A percentile compares a stretch with the other conserved stretches of the same genome.
These are phyloP conservation scores for Otocyon megalotis DNA, from an alignment of 2,113 vertebrate genomes.

Conservation along the genomic window DNA sequence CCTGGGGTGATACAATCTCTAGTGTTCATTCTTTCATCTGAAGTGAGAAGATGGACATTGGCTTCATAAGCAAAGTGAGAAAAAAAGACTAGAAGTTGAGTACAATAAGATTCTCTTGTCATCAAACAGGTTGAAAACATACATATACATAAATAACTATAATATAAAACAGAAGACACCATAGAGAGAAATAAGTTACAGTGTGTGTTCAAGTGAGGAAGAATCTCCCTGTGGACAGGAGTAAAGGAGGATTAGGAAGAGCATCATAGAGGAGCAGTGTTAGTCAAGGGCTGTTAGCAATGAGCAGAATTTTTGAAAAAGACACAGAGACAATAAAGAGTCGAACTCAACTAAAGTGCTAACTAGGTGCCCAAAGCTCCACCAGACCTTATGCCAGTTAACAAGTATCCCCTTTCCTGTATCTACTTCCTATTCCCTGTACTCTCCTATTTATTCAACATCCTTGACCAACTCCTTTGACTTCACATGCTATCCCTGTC, in stretches of 20 bases:
- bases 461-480: neutral
- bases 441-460: neutral
- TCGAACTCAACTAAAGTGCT: neutral
- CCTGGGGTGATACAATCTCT: neutral
- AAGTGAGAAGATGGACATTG: neutral
- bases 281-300: neutral
- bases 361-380: neutral
- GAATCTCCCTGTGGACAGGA: neutral
- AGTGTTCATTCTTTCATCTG: neutral
- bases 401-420: neutral
- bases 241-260: neutral
- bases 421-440: neutral
- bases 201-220: conserved; percentile 8
- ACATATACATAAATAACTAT: neutral
- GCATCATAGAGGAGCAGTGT: neutral
- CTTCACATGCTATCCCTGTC: neutral
- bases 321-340: neutral
- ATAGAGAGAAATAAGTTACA: neutral
- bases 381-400: neutral
- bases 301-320: conserved; percentile 3
- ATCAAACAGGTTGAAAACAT: neutral
- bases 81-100: neutral
- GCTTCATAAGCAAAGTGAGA: neutral
- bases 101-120: conserved; percentile 7
- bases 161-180: neutral